Percentiles rank a stretch among this genome's conserved stretches.
Conservation (phyloP, 2,888 invertebrate genomes). For the Seira ritae region DNA sequence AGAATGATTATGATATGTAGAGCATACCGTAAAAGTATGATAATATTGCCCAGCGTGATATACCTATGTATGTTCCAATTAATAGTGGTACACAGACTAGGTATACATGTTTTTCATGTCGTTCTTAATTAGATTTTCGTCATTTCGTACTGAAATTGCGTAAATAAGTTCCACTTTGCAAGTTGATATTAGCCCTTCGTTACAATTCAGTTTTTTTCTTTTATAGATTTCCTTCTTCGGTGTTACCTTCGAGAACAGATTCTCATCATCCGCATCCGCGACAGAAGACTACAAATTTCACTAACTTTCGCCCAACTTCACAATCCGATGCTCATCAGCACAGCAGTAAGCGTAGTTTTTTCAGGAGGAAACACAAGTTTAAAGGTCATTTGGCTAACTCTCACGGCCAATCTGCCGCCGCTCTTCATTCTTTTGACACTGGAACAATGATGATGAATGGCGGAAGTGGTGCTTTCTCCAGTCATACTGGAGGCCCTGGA, state of each 20-base stretch:
- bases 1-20: too few species aligned
- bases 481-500: constrained; percentile 3
- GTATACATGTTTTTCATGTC: too few species aligned
- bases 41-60: too few species aligned
- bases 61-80: too few species aligned
- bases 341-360: constrained; percentile 72
- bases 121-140: too few species aligned
- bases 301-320: constrained; percentile 50
- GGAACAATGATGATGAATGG: constrained; percentile 58
- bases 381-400: constrained; percentile 66
- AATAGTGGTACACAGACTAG: too few species aligned
- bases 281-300: constrained; percentile 45
- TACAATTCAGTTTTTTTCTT: background rate
- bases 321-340: constrained; percentile 70
- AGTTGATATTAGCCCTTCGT: too few species aligned
- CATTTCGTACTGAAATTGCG: too few species aligned
- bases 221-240: background rate
- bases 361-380: constrained; percentile 72
- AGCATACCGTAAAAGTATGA: too few species aligned
- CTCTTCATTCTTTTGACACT: constrained; percentile 48
- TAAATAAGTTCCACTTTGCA: too few species aligned
- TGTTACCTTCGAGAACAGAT: constrained; percentile 24
- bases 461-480: background rate
- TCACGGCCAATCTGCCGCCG: constrained; percentile 49
- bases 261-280: constrained; percentile 47